Percentiles rank a stretch among this genome's conserved stretches.
phyloP scores from a whole-genome alignment of 2,113 vertebrate genomes.

The Promerops cafer region DNA sequence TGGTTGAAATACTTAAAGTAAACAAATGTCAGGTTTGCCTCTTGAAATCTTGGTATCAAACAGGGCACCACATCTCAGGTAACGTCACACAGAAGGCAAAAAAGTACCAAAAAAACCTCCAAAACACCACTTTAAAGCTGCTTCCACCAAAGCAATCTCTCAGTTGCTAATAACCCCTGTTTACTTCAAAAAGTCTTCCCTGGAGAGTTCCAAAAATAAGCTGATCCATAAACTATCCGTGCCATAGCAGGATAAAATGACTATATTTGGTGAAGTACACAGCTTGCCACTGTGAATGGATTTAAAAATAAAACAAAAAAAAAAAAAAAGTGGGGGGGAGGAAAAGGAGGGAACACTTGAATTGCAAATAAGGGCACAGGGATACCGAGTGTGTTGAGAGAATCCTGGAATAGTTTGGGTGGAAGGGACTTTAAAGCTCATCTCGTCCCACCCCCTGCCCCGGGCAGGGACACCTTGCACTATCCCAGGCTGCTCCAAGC shows the following conservation, averaged over 20 bases:
- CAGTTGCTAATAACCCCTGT: neutral
- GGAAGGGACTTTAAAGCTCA: neutral
- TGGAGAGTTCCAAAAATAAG: slow-evolving; percentile 46
- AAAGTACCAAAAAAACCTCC: neutral
- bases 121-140: neutral
- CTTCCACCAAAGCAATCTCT: neutral
- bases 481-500: neutral
- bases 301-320: neutral
- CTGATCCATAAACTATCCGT: neutral
- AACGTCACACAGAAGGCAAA: neutral
- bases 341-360: neutral
- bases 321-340: neutral
- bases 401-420: neutral
- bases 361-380: neutral
- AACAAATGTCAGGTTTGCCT: neutral
- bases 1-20: neutral
- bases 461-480: neutral
- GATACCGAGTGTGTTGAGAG: neutral
- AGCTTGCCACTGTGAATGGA: neutral
- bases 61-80: neutral
- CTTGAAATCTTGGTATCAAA: neutral
- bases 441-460: neutral
- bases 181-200: neutral
- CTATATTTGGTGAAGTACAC: slow-evolving; percentile 19
- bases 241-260: neutral